Conservation (phyloP, 2,888 invertebrate genomes). For the Elegia similella region DNA sequence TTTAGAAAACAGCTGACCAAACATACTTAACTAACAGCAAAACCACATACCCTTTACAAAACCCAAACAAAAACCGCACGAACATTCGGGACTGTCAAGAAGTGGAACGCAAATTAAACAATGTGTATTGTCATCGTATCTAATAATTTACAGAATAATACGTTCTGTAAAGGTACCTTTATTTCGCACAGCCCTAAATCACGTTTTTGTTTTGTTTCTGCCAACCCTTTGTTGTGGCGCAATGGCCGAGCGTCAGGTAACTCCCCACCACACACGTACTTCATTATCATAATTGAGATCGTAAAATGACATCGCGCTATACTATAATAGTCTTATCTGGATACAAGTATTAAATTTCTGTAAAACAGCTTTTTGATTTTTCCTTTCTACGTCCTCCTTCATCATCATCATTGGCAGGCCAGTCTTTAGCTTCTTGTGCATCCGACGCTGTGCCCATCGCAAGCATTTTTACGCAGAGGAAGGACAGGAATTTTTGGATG, state of each 20-base stretch:
- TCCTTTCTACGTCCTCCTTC: background rate
- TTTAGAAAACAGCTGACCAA: too few relatives aligned
- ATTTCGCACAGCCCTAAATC: slow-evolving; percentile 61
- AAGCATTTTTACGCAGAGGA: too few relatives aligned
- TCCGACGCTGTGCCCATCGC: too few relatives aligned
- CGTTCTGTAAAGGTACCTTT: slow-evolving; percentile 48
- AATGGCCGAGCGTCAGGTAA: slow-evolving; percentile 39
- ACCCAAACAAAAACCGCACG: slow-evolving; percentile 15
- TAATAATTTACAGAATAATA: slow-evolving; percentile 45
- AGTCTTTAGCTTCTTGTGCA: too few relatives aligned
- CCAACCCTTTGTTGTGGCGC: slow-evolving; percentile 58
- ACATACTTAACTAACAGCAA: background rate
- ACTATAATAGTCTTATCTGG: background rate
- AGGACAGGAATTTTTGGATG: too few relatives aligned
- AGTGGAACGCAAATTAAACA: slow-evolving; percentile 27
- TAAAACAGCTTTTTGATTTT: background rate
- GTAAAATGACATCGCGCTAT: slow-evolving; percentile 15
- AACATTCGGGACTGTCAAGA: slow-evolving; percentile 21
- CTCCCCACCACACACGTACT: slow-evolving; percentile 24
- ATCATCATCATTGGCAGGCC: too few relatives aligned
- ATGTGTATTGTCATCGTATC: slow-evolving; percentile 39
- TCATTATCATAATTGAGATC: slow-evolving; percentile 27
- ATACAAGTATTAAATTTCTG: slow-evolving; percentile 15
- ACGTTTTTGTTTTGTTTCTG: slow-evolving; percentile 56
- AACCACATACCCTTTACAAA: background rate